Percentiles rank a stretch among this genome's conserved stretches.
phyloP scores from a whole-genome alignment of 2,888 invertebrate species.

The Helobdella robusta region DNA sequence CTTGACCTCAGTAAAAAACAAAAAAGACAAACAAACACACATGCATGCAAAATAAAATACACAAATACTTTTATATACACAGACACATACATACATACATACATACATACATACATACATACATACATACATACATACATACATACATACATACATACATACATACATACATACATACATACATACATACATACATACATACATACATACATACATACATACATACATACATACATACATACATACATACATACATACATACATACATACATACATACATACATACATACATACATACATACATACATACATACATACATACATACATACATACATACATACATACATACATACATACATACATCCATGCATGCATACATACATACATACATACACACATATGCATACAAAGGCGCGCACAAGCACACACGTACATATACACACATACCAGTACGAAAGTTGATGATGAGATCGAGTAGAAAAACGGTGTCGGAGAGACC shows the following conservation, averaged over 20 bases:
- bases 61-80: not conserved
- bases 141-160: conserved; percentile 11
- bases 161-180: conserved; percentile 11
- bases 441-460: conserved; percentile 87
- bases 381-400: conserved; percentile 5
- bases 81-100: conserved; percentile 2
- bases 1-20: no score
- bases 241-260: conserved; percentile 11
- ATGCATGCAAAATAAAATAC: not conserved
- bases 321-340: conserved; percentile 11
- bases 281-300: conserved; percentile 11
- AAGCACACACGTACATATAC: not conserved
- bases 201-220: conserved; percentile 8
- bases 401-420: not conserved
- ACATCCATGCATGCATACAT: not conserved
- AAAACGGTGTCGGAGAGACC: conserved; percentile 99
- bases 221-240: conserved; percentile 11
- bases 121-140: conserved; percentile 11
- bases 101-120: conserved; percentile 10
- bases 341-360: not conserved
- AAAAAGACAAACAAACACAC: not conserved
- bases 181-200: conserved; percentile 8
- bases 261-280: conserved; percentile 11
- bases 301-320: conserved; percentile 8
- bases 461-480: conserved; percentile 98